These are phyloP conservation scores for Stigmatopora argus DNA, from an alignment of 2,113 vertebrate genomes.

Conservation along the genomic window DNA sequence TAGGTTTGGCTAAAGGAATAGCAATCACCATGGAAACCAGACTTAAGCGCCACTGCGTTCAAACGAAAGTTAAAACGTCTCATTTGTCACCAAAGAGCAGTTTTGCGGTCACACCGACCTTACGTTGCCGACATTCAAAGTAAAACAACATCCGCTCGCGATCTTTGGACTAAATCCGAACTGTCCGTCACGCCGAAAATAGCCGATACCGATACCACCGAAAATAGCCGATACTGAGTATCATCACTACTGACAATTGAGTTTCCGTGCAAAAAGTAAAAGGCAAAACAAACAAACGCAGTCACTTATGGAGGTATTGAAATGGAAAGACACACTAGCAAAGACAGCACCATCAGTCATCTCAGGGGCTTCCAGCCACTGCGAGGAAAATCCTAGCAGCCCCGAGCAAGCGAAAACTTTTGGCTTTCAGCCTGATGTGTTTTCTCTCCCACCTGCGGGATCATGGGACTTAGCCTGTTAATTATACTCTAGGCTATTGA, in stretches of 20 bases:
- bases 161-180: too few species aligned
- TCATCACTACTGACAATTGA: slow-evolving; percentile 19
- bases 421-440: slow-evolving; percentile 30
- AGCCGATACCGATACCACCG: too few species aligned
- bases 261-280: neutral
- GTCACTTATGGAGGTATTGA: slow-evolving; percentile 6
- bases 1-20: too few species aligned
- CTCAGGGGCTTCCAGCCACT: neutral
- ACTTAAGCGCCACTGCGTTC: too few species aligned
- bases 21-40: too few species aligned
- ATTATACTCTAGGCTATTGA: neutral
- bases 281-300: neutral
- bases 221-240: too few species aligned
- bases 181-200: too few species aligned
- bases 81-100: too few species aligned
- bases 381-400: slow-evolving; percentile 26
- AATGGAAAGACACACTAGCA: slow-evolving; percentile 4
- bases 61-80: too few species aligned
- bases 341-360: slow-evolving; percentile 13
- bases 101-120: too few species aligned
- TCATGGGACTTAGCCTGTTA: neutral
- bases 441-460: slow-evolving; percentile 17
- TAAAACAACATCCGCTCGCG: too few species aligned
- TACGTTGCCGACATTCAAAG: too few species aligned
- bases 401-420: slow-evolving; percentile 9